Base-by-base conservation (phyloP, 2,888 invertebrate species). In the Hybos culiciformis region DNA sequence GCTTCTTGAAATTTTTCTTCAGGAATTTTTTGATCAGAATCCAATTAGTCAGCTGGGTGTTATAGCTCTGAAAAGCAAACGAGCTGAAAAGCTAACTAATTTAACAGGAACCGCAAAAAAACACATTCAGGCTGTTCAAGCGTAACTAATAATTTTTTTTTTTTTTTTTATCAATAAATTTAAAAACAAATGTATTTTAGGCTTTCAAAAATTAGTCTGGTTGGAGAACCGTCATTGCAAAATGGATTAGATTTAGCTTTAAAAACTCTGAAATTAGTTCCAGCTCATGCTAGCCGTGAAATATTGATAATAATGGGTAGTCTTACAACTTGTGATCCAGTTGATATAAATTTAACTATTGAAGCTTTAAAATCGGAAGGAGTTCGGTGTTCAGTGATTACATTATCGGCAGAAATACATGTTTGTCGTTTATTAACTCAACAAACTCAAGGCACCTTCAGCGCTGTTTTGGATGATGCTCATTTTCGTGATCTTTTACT, bases 11-110 rank as follows among this genome's bases (percentile, higher is more conserved):
- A 78, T 80, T 50, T 99, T 97, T 64, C 79, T 98, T 45, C 88
- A 93, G 54, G 94, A 96, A 62, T 98, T 88, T 62, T 96, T 97
- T 66, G 96, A 97, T 66, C 93, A 96, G 65, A 99, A 98, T 68
- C 98, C 98, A 9, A 85, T 98, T 42, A 94, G 96, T 60, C 98
- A 99, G 66, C 70, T 99, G 50, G 97, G 97, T 19, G 70, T 98
- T 29, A 83, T 98, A 49, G 72, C 80, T 9, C 83, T 93, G 58
- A 83, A 84, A 57, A 93, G 93, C 60, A 97, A 97, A 66, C 73
- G 92, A 52, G 92, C 94, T 2, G 96, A 97, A 59, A 90, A 84
- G 67, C 68, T 94, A 5, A 83, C 86, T 36, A 92, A 94, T 51
- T 70, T 98, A 29, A 84, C 88, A 47, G 96, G 96, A 53, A 86